phyloP scores from a whole-genome alignment of 2,797 vertebrate species.

The Falco concolor region DNA sequence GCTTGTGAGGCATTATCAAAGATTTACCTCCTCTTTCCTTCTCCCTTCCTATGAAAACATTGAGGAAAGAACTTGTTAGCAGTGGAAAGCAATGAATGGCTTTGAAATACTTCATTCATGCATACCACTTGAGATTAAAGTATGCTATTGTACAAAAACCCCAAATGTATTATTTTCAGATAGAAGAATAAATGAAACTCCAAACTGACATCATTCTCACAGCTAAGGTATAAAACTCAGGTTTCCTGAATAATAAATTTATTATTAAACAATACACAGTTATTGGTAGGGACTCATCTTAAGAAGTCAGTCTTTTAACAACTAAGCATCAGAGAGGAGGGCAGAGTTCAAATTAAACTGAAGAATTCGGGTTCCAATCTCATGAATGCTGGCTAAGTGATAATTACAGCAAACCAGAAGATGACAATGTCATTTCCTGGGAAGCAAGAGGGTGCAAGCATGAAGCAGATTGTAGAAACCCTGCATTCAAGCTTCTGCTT shows the following conservation, averaged over 20 bases:
- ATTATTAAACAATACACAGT: background rate
- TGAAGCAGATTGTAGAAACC: background rate
- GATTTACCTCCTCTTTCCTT: background rate
- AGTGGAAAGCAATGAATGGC: background rate
- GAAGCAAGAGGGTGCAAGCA: background rate
- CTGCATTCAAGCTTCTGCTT: background rate
- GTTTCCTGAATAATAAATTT: background rate
- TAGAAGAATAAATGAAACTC: background rate
- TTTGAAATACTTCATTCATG: background rate
- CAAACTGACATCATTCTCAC: background rate
- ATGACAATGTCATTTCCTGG: background rate
- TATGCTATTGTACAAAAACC: background rate
- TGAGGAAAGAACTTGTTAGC: background rate
- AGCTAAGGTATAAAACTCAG: background rate
- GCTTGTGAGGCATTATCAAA: background rate
- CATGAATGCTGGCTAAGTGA: background rate
- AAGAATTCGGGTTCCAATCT: background rate
- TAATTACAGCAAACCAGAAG: background rate
- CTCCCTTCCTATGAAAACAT: background rate
- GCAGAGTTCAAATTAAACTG: background rate
- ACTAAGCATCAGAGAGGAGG: background rate
- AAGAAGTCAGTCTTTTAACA: background rate
- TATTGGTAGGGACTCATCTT: background rate
- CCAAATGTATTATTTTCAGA: background rate
- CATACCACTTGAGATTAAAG: background rate